Base-by-base conservation (phyloP, 2,113 vertebrate species). In the Myotis yumanensis region DNA sequence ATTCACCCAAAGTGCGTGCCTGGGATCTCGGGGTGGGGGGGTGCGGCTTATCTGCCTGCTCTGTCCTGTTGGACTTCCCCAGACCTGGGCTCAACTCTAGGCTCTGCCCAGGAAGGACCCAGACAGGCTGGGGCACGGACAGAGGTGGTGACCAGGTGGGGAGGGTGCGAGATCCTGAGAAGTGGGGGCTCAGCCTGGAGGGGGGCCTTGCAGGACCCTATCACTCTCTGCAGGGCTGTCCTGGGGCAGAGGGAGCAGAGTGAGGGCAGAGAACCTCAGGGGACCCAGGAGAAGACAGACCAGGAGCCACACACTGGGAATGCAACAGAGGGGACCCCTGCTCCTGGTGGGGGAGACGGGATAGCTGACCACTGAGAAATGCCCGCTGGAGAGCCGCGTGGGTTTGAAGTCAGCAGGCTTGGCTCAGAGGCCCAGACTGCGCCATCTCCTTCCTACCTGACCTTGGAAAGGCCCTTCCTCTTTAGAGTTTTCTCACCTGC, bases 11-110 rank as follows among this genome's bases (percentile, higher is more conserved):
- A 15, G 25, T 2, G 35, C 4, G 35, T 8, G 59, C 43, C 15
- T 0, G 3, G 64, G 35, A 20, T 4, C 30, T 6, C 14, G 0
- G 12, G 7, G 20, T 12, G 52, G 68, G 32, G 22, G 3, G n/a
- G n/a, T n/a, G n/a, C n/a, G n/a, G 40, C 71, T 35, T 11, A 1
- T 22, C 71, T 32, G 52, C 30, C 51, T 30, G 40, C n/a, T 87
- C 77, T 20, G 4, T 23, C 51, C 25, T 16, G 10, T 54, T 35
- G 10, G 59, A 43, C 48, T 17, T 32, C 35, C 51, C 59, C 37
- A 62, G 4, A 52, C 64, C 64, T 43, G n/a, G 48, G 64, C 22
- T 66, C 66, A 12, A 46, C 30, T 8, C 28, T 9, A n/a, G 35
- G 48, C 18, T 72, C 54, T 81, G 35, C 52, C 43, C 40, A 46